phyloP scores from a whole-genome alignment of 2,888 invertebrate species.

The Brachyptera putata region DNA sequence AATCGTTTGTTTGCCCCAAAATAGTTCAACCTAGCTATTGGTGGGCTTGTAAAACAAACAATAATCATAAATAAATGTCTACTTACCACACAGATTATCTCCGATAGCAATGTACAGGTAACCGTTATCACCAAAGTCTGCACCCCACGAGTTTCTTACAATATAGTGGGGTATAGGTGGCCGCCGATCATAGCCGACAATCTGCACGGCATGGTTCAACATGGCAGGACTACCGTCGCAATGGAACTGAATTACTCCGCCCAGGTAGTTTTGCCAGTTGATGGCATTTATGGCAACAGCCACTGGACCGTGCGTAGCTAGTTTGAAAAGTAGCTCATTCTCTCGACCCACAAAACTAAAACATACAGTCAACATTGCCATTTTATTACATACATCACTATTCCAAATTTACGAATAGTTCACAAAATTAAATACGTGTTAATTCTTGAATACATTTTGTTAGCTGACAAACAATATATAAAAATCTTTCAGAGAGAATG shows the following conservation, averaged over 20 bases:
- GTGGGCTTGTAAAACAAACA: no score
- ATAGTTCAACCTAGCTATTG: no score
- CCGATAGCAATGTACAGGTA: conserved; percentile 74
- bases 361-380: conserved; percentile 18
- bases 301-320: conserved; percentile 72
- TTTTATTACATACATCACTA: background rate
- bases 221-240: conserved; percentile 58
- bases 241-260: conserved; percentile 77
- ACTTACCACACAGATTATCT: conserved; percentile 68
- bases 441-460: background rate
- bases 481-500: no score
- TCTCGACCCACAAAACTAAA: conserved; percentile 62
- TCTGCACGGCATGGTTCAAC: conserved; percentile 78
- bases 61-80: no score
- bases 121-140: conserved; percentile 68
- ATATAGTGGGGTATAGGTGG: conserved; percentile 74
- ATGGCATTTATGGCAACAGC: conserved; percentile 77
- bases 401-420: background rate
- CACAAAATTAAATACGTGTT: conserved; percentile 33
- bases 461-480: no score
- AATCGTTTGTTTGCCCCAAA: no score
- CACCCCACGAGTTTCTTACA: conserved; percentile 81
- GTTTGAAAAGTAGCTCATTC: conserved; percentile 53
- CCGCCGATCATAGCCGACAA: conserved; percentile 76
- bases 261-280: conserved; percentile 81